These are phyloP conservation scores for Beris chalybata DNA, from an alignment of 2,888 invertebrate species.

Conservation along the genomic window DNA sequence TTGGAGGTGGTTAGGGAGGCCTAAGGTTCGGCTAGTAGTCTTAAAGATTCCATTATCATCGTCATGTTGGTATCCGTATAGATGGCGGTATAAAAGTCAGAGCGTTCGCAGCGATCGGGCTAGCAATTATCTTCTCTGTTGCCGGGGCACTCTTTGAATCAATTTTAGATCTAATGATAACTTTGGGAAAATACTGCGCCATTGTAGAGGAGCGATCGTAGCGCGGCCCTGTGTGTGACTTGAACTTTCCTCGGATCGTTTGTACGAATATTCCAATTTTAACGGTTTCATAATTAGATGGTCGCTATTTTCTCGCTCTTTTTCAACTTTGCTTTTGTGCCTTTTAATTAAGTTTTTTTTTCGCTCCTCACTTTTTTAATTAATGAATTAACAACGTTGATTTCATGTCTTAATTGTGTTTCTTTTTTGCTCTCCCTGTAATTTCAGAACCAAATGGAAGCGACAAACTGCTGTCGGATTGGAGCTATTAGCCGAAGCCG, in stretches of 20 bases:
- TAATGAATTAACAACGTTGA: constrained; percentile 7
- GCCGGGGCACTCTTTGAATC: constrained; percentile 18
- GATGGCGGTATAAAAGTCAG: constrained; percentile 4
- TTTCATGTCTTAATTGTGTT: constrained; percentile 18
- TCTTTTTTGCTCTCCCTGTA: constrained; percentile 19
- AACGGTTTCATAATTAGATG: constrained; percentile 30
- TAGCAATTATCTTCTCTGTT: constrained; percentile 20
- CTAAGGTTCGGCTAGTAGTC: constrained; percentile 9
- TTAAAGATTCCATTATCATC: not conserved
- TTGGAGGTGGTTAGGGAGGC: not conserved
- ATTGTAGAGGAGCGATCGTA: not conserved
- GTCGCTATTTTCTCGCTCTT: constrained; percentile 8
- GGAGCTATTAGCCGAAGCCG: constrained; percentile 94
- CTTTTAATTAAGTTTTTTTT: constrained; percentile 16
- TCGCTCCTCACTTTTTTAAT: not conserved
- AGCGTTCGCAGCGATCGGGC: constrained; percentile 11
- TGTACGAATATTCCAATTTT: constrained; percentile 21
- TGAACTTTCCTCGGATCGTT: constrained; percentile 20
- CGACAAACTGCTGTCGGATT: constrained; percentile 97
- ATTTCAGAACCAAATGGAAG: constrained; percentile 93
- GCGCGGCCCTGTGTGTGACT: constrained; percentile 4
- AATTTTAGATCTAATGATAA: constrained; percentile 37
- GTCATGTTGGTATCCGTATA: constrained; percentile 10
- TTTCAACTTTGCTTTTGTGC: constrained; percentile 12
- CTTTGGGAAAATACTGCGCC: constrained; percentile 30